phyloP scores from a whole-genome alignment of 37 sponge, comb jelly and placozoan species.

The Haliclona indistincta region DNA sequence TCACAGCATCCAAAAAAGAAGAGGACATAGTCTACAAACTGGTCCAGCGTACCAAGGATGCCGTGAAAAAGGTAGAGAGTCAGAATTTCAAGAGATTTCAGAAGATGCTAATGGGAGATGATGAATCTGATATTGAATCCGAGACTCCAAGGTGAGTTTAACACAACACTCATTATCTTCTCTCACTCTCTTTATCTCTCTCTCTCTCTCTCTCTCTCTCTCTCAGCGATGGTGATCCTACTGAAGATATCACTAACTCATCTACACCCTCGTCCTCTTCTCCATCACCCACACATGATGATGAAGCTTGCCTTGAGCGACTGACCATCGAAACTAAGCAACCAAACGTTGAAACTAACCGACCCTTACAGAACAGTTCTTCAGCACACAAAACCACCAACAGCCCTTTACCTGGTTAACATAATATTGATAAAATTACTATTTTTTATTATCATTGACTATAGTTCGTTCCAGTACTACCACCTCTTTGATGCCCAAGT shows the following conservation, averaged over 20 bases:
- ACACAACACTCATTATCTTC: not conserved
- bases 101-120: conserved; percentile 82
- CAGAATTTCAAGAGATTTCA: conserved; percentile 80
- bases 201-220: conserved; percentile 16
- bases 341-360: too few relatives aligned
- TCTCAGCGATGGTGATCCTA: too few relatives aligned
- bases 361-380: too few relatives aligned
- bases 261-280: not conserved
- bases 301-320: too few relatives aligned
- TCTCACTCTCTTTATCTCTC: conserved; percentile 26
- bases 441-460: too few relatives aligned
- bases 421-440: too few relatives aligned
- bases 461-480: too few relatives aligned
- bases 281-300: not conserved
- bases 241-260: too few relatives aligned
- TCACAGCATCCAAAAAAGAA: conserved; percentile 4
- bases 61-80: conserved; percentile 85
- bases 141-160: conserved; percentile 45
- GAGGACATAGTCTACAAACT: conserved; percentile 65
- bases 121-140: conserved; percentile 17
- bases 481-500: too few relatives aligned
- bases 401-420: too few relatives aligned
- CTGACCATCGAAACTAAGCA: too few relatives aligned
- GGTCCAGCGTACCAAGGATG: conserved; percentile 86
- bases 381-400: too few relatives aligned